Conservation (phyloP, 2,797 vertebrate species). For the Phataginus tricuspis region DNA sequence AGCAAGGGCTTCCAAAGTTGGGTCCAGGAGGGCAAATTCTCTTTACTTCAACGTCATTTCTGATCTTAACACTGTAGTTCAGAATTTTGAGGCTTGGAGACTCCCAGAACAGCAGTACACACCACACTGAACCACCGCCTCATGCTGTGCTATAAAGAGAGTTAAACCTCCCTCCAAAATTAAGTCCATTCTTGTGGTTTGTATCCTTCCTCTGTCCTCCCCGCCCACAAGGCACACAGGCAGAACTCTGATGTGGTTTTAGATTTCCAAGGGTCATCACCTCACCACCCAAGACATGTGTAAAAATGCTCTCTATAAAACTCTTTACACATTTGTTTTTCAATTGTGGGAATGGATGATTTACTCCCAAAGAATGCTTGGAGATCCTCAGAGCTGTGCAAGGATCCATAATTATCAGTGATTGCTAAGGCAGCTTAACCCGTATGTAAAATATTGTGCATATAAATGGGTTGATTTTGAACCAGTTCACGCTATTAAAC, state of each 20-base stretch:
- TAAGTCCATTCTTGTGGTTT: background rate
- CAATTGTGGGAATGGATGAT: conserved; percentile 37
- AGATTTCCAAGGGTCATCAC: background rate
- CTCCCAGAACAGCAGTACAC: background rate
- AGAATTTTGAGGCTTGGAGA: background rate
- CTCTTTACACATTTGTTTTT: conserved; percentile 29
- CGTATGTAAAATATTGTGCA: conserved; percentile 62
- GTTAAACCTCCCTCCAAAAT: conserved; percentile 12
- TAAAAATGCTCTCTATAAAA: conserved; percentile 46
- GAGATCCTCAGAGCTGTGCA: conserved; percentile 49
- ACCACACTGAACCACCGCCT: background rate
- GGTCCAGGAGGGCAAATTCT: background rate
- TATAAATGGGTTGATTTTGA: conserved; percentile 76
- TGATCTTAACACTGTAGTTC: background rate
- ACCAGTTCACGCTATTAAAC: conserved; percentile 63
- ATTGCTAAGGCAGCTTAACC: conserved; percentile 54
- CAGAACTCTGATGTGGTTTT: conserved; percentile 1
- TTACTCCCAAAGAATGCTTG: conserved; percentile 55
- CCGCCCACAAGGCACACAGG: background rate
- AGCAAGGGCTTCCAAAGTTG: background rate
- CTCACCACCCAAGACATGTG: conserved; percentile 1
- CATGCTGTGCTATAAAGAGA: background rate
- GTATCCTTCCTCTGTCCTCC: background rate
- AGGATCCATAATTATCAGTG: conserved; percentile 64
- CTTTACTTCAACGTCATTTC: background rate